Base-by-base conservation (phyloP, 2,888 invertebrate genomes). In the Drosophila nigricruria region DNA sequence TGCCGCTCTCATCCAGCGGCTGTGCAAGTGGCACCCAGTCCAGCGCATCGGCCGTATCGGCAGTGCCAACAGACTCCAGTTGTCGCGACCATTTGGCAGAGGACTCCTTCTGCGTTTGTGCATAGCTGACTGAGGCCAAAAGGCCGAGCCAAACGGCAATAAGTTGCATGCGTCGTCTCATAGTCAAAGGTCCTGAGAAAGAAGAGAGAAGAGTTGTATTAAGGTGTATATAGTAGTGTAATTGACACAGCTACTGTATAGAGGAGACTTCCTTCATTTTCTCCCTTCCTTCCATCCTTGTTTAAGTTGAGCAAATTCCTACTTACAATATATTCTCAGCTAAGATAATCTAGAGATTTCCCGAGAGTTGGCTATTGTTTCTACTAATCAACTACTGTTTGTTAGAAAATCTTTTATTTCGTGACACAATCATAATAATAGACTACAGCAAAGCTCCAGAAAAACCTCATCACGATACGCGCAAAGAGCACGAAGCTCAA, bases 1-100 rank as follows among this genome's bases (percentile, higher is more conserved):
- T 92, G 72, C 83, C 76, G 5, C 77, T 78, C n/a, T 88, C 83
- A 50, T 92, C 91, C 14, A 91, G 82, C 1, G 92, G 90, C 27
- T 92, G 91, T 0, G 92, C 93, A 56, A 95, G 90, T 16, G 95
- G 95, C 62, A 95, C 93, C 95, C 95, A 95, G 64, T 95, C 95
- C 47, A 92, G 78, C 5, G 90, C 81, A 45, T 91, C 92, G 30
- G 12, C 47, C 30, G 90, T 65, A 20, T 87, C 83, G 9, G 86
- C 70, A 0, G 86, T 63, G 5, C 79, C 89, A n/a, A 83, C 85
- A 10, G 85, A 77, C 53, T 91, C 89, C 67, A 93, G 68, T 72
- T 93, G 93, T 3, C 92, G 82, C 30, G 93, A 93, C 93, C 93
- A 93, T 77, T 93, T 91, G 14, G 90, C 89, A 0, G 70, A 27